phyloP scores from a whole-genome alignment of 2,888 invertebrate genomes.

The Neuroscelio doddi region DNA sequence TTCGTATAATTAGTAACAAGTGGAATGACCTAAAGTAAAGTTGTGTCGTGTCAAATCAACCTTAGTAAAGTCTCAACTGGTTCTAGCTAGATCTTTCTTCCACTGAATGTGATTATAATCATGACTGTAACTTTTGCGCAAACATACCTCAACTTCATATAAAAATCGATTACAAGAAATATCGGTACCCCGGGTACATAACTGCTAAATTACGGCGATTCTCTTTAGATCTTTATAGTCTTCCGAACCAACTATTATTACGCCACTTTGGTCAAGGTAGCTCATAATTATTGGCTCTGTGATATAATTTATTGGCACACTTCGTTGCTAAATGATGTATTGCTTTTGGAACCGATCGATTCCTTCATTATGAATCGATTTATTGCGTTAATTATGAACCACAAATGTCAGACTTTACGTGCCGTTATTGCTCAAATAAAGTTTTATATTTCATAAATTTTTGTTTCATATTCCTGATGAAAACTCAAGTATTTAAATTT shows the following conservation, averaged over 20 bases:
- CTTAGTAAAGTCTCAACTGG: slow-evolving; percentile 4
- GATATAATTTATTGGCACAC: slow-evolving; percentile 26
- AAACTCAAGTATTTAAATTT: too few relatives aligned
- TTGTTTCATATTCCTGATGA: too few relatives aligned
- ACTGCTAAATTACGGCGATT: slow-evolving; percentile 25
- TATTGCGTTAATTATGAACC: slow-evolving; percentile 23
- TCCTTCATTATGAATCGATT: slow-evolving; percentile 19
- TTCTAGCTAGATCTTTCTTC: not conserved
- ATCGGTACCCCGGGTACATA: too few relatives aligned
- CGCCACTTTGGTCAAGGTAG: slow-evolving; percentile 27
- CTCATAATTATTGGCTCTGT: not conserved
- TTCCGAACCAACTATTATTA: slow-evolving; percentile 16
- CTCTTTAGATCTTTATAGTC: slow-evolving; percentile 11
- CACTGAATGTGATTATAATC: not conserved
- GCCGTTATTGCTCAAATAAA: not conserved
- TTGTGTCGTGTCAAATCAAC: too few relatives aligned
- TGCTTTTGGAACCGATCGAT: slow-evolving; percentile 24
- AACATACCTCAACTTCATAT: too few relatives aligned
- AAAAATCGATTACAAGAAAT: slow-evolving; percentile 26
- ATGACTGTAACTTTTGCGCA: not conserved
- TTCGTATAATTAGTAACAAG: slow-evolving; percentile 1
- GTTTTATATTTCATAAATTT: too few relatives aligned
- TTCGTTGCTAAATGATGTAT: slow-evolving; percentile 12
- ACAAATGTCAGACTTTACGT: slow-evolving; percentile 18
- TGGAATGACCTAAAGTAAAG: slow-evolving; percentile 12